A percentile compares a stretch with the other conserved stretches of the same genome.
Conservation (phyloP, 2,888 invertebrate genomes). For the Lepetodrilus schrolli region DNA sequence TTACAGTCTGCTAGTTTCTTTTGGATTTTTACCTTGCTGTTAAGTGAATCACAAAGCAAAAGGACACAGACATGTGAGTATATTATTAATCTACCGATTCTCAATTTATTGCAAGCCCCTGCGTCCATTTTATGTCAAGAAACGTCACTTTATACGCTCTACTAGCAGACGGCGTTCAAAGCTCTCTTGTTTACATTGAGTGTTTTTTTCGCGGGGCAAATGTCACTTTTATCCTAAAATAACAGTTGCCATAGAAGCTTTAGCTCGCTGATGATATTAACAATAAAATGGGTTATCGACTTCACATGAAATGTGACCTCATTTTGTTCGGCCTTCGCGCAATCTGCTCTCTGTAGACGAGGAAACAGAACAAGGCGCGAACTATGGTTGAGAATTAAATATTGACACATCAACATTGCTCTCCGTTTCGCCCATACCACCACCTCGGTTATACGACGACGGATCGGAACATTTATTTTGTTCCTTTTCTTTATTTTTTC, state of each 20-base stretch:
- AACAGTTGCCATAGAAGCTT: background rate
- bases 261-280: background rate
- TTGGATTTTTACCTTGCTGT: constrained; percentile 66
- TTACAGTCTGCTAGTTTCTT: constrained; percentile 61
- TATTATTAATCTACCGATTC: background rate
- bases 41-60: constrained; percentile 64
- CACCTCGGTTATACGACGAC: background rate
- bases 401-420: constrained; percentile 10
- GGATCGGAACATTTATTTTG: background rate
- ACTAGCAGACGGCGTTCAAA: background rate
- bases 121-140: constrained; percentile 15
- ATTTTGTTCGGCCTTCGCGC: background rate
- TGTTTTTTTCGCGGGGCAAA: background rate
- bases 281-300: background rate
- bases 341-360: background rate
- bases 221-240: background rate
- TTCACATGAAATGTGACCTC: constrained; percentile 23
- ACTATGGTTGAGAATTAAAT: background rate
- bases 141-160: background rate
- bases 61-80: constrained; percentile 66
- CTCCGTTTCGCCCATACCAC: background rate
- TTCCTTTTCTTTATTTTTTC: background rate
- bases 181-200: constrained; percentile 13
- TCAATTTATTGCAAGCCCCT: background rate
- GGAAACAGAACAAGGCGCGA: constrained; percentile 8